A percentile compares a stretch with the other conserved stretches of the same genome.
Conservation (phyloP, 2,113 vertebrate genomes). For the Campylomormyrus tamandua region DNA sequence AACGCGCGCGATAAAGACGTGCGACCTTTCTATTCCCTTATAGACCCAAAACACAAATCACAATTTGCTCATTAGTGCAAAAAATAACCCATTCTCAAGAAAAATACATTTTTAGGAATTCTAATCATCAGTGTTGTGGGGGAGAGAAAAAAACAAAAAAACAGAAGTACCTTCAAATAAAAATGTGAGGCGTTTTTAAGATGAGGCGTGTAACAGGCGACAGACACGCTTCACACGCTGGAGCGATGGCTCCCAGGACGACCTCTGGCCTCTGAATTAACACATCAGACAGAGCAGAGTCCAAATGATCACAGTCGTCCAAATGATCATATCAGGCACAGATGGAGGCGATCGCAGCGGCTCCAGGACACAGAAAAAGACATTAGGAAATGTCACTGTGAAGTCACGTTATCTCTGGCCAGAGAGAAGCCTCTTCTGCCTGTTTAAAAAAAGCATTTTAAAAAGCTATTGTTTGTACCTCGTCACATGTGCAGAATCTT, state of each 20-base stretch:
- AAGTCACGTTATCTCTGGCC: not conserved
- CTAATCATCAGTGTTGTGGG: not conserved
- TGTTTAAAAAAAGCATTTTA: not conserved
- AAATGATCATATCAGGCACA: not conserved
- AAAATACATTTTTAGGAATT: not conserved
- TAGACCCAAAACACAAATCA: not conserved
- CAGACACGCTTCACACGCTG: not conserved
- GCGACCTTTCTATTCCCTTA: not conserved
- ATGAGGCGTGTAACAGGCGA: not conserved
- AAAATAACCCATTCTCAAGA: not conserved
- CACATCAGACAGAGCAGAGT: not conserved
- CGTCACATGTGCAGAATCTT: not conserved
- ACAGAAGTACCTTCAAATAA: not conserved
- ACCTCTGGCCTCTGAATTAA: not conserved
- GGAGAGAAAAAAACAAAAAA: not conserved
- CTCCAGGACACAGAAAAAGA: not conserved
- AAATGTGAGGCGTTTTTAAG: not conserved
- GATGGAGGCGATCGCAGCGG: not conserved
- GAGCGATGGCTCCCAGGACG: not conserved
- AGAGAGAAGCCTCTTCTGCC: not conserved
- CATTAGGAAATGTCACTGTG: not conserved
- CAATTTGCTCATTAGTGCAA: not conserved
- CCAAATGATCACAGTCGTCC: not conserved
- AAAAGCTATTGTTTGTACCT: constrained; percentile 1
- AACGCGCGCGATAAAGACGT: not conserved